Base-by-base conservation (phyloP, 2,888 invertebrate genomes). In the Melanargia galathea region DNA sequence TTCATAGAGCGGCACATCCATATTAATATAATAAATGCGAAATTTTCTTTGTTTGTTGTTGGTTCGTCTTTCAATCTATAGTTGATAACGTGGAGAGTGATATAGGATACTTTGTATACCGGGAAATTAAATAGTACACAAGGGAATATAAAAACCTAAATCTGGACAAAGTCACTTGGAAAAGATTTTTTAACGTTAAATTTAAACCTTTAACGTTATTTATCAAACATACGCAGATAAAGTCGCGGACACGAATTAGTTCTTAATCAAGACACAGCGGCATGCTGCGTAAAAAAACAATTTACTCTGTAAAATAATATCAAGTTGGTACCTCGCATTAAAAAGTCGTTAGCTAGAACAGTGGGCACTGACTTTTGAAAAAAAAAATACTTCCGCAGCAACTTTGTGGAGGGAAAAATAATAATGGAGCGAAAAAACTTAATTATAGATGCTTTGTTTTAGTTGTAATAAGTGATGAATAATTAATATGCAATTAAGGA, bases 321-420 rank as follows among this genome's bases (percentile, higher is more conserved):
- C 60, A 52, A 62, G 43, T 33, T 45, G 58, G 40, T 20, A 24
- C 18, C 51, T 40, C 26, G 55, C 67, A 67, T 67, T 67, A 67
- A 67, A 64, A 65, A 64, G 60, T 67, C 67, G 60, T 67, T 67
- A 67, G 67, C 54, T 57, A 38, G 30, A 63, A 63, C 64, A 64
- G 52, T 56, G 35, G 35, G 51, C 46, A 45, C 13, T 45, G 22
- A 54, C 45, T 35, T 45, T 64, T 56, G 45, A 60, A 60, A 64
- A 64, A 60, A 64, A 64, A 51, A 60, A 60, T 60, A 33, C 24
- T 35, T 11, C 38, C n/a, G 6, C 8, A 35, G 60, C 56, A 52
- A 51, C 49, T 49, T 55, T 51, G 51, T 57, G 56, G 11, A 18
- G 51, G 4, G 51, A 8, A 51, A 51, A 51, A 51, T 33, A 51